phyloP scores from a whole-genome alignment of 2,888 invertebrate genomes.

The Trissolcus japonicus region DNA sequence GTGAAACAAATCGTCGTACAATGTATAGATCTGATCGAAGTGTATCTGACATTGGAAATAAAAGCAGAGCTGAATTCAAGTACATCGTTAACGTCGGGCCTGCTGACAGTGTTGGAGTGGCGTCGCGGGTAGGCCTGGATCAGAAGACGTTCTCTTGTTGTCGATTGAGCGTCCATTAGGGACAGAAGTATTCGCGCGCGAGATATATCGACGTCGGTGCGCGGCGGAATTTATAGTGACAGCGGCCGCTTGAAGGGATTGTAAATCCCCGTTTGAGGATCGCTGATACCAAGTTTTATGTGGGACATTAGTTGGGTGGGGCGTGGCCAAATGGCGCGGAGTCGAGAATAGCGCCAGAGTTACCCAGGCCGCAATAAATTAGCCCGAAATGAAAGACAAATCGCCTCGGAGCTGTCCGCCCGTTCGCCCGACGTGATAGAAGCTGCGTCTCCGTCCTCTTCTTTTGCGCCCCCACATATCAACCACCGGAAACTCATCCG shows the following conservation, averaged over 20 bases:
- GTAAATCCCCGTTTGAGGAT: conserved; percentile 77
- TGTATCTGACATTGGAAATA: conserved; percentile 14
- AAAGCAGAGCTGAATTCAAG: conserved; percentile 22
- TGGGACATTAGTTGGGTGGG: conserved; percentile 76
- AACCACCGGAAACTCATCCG: conserved; percentile 52
- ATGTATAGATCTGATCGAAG: conserved; percentile 20
- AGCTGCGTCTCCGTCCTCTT: conserved; percentile 66
- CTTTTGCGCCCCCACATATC: conserved; percentile 54
- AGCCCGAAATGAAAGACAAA: conserved; percentile 77
- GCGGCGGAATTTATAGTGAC: conserved; percentile 73
- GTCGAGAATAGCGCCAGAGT: conserved; percentile 65
- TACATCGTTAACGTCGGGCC: conserved; percentile 50
- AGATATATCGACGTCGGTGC: conserved; percentile 75
- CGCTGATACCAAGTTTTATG: conserved; percentile 77
- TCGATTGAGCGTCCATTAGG: conserved; percentile 73
- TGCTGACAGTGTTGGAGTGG: conserved; percentile 28
- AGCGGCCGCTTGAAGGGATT: conserved; percentile 76
- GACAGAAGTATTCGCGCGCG: conserved; percentile 75
- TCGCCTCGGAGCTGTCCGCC: conserved; percentile 76
- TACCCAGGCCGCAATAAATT: conserved; percentile 74
- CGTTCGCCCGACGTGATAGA: conserved; percentile 75
- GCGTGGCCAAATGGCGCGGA: conserved; percentile 72
- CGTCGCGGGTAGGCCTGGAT: conserved; percentile 30
- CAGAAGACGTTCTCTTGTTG: conserved; percentile 42
- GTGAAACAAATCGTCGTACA: conserved; percentile 42